Base-by-base conservation (phyloP, 2,113 vertebrate genomes). In the Anhinga rufa region DNA sequence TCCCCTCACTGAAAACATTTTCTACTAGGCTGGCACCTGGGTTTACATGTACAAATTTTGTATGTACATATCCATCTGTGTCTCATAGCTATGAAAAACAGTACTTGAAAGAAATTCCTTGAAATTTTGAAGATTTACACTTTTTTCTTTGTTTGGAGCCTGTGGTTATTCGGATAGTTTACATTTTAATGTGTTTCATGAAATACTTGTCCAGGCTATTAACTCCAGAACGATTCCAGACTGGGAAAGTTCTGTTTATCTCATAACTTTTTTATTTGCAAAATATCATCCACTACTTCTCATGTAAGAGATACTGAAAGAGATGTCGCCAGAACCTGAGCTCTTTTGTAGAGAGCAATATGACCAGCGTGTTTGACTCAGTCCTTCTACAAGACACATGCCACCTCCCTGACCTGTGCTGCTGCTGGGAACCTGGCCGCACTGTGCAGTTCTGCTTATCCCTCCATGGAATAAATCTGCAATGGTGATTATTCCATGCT, bases 381-480 rank as follows among this genome's bases (percentile, higher is more conserved):
- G 25, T 58, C 26, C 46, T 66, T 14, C 54, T 13, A 4, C 49
- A 51, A 46, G 64, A 32, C 80, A 60, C 0, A 0, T 14, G 71
- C 34, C 54, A 83, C 80, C 60, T 70, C 80, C 54, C 77, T 81
- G 91, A 81, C 76, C 69, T 44, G 78, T 19, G 29, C 65, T 87
- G 88, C 82, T 80, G 88, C 60, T 7, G 12, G 71, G 66, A 72
- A 26, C 21, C 66, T 48, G 44, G 54, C 65, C 2, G 0, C 26
- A 9, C 69, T 21, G 66, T 13, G 78, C 44, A 76, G 38, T 26
- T 79, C 82, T 75, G 75, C 66, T 91, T 38, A 28, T 17, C 58
- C 36, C 80, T 66, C 40, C 82, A 28, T 5, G 60, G 94, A 93
- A 93, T 86, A 95, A 91, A 97, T 81, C 95, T 86, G 64, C 86